These are phyloP conservation scores for Acrobasis repandana DNA, from an alignment of 2,888 invertebrate genomes.

Conservation along the genomic window DNA sequence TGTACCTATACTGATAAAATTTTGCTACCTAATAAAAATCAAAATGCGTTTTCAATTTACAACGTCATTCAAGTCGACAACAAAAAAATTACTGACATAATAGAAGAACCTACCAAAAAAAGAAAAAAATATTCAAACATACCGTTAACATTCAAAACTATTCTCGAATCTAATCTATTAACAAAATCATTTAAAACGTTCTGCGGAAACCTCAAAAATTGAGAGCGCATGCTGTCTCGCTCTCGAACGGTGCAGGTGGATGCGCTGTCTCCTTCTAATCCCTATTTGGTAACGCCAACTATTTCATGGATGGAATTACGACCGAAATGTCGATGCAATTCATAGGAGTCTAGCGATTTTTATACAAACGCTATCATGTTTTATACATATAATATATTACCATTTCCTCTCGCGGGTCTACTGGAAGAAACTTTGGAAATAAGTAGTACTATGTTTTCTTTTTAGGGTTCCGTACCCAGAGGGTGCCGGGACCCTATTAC, in stretches of 20 bases:
- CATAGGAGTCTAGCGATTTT: slow-evolving; percentile 18
- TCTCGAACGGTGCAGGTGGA: slow-evolving; percentile 41
- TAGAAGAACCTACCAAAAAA: neutral
- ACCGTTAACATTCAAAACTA: slow-evolving; percentile 28
- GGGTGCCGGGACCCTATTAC: too few species aligned
- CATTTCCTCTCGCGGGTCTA: too few species aligned
- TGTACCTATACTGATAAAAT: too few species aligned
- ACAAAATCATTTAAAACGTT: slow-evolving; percentile 41
- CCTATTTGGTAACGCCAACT: slow-evolving; percentile 83
- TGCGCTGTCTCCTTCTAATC: slow-evolving; percentile 70
- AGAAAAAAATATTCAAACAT: slow-evolving; percentile 11
- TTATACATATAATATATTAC: too few species aligned
- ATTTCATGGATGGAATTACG: slow-evolving; percentile 83
- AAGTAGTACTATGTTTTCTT: too few species aligned
- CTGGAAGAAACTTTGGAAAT: too few species aligned
- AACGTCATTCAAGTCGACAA: neutral
- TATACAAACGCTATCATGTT: too few species aligned
- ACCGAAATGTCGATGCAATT: slow-evolving; percentile 40
- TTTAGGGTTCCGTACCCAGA: too few species aligned
- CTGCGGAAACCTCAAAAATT: slow-evolving; percentile 67
- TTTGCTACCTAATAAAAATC: neutral
- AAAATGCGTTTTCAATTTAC: neutral
- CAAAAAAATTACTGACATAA: neutral
- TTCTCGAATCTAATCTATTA: slow-evolving; percentile 24
- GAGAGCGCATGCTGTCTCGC: slow-evolving; percentile 52